Evolutionary conservation across 1,140 invertebrate species (phyloP), one percentile per base, ranked within the genome.

Genomic region (Polyergus mexicanus): DNA sequence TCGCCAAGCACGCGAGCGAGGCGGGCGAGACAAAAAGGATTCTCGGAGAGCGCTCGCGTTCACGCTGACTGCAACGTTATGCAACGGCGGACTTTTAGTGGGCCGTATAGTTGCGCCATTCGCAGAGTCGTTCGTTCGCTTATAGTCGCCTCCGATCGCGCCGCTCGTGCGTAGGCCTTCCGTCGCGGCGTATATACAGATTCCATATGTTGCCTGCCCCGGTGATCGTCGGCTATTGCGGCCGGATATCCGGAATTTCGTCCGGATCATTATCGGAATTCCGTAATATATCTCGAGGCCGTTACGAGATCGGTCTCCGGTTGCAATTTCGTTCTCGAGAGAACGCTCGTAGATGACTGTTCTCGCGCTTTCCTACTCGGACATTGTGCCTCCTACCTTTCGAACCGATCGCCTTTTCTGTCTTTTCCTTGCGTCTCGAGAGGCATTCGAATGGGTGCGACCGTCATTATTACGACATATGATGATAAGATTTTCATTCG

Each of bases 51-150:
- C 90, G 77, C 71, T 84, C 75, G 85, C 81, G 83, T 71, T 69
- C 77, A 13, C 81, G 10, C 51, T 22, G 78, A 44, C 22, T 38
- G 65, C 32, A 47, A 68, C 54, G 92, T 94, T 94, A 94, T 93
- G 94, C 92, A 94, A 94, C 92, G 80, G 74, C 78, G 65, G 88
- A 92, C 90, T 94, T 94, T 94, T 94, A 94, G 94, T 94, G 94
- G 93, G 93, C 93, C 94, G 94, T 94, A 94, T 93, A 94, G 94
- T 95, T 95, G 89, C 93, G 91, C 91, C 92, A 94, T 75, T 85
- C 83, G 87, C 80, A 91, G 69, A 85, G 81, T 88, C 80, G 86
- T 72, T 88, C 80, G 86, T 72, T 54, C 72, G 80, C 25, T 88
- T 51, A 56, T 89, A 84, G 91, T 89, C 87, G 85, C 87, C 87